phyloP scores from a whole-genome alignment of 2,888 invertebrate species.

The Rhagonycha fulva region DNA sequence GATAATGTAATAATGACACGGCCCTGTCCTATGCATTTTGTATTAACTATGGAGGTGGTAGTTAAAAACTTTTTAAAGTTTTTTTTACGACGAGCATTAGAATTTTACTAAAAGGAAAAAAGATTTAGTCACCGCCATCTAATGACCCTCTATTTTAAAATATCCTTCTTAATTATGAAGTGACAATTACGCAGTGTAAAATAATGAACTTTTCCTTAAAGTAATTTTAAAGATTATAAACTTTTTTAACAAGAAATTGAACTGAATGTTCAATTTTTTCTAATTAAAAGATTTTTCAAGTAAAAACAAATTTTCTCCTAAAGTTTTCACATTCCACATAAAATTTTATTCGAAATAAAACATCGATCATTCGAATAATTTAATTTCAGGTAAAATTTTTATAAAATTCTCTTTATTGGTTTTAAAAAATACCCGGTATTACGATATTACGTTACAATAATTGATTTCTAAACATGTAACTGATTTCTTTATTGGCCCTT shows the following conservation, averaged over 20 bases:
- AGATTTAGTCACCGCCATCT: neutral
- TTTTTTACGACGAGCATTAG: slow-evolving; percentile 24
- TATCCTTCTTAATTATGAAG: neutral
- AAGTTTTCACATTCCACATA: neutral
- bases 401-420: too few relatives aligned
- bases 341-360: too few relatives aligned
- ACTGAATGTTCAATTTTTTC: neutral
- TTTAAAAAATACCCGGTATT: too few relatives aligned
- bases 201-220: neutral
- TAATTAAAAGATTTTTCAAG: neutral
- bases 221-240: neutral
- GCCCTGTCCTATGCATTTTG: slow-evolving; percentile 42
- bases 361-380: too few relatives aligned
- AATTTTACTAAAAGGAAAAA: slow-evolving; percentile 17
- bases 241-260: neutral
- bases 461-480: too few relatives aligned
- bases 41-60: slow-evolving; percentile 44
- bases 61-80: slow-evolving; percentile 44
- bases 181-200: neutral
- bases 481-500: too few relatives aligned
- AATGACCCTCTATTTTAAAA: neutral
- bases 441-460: too few relatives aligned
- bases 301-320: neutral
- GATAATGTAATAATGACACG: slow-evolving; percentile 49
- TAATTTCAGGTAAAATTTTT: too few relatives aligned